phyloP scores from a whole-genome alignment of 2,113 vertebrate species.

The Hymenochirus boettgeri region DNA sequence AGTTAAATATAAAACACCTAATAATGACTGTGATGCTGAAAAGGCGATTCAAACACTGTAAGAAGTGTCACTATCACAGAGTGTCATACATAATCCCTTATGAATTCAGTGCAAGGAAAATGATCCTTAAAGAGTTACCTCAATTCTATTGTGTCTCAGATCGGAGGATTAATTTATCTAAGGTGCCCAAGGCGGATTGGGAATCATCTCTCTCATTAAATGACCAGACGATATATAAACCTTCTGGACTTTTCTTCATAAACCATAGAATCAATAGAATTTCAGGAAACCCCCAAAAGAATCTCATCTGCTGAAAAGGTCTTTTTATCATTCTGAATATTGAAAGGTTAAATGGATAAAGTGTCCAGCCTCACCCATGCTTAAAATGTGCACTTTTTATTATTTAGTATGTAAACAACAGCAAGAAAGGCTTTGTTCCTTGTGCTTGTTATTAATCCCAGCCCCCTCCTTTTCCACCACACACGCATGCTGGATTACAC shows the following conservation, averaged over 20 bases:
- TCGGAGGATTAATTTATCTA: too few relatives aligned
- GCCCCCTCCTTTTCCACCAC: conserved; percentile 53
- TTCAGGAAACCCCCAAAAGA: conserved; percentile 57
- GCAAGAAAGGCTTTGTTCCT: conserved; percentile 72
- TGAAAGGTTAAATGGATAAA: conserved; percentile 63
- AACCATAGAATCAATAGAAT: conserved; percentile 60
- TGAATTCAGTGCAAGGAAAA: too few relatives aligned
- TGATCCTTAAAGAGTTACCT: too few relatives aligned
- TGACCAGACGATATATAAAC: conserved; percentile 35
- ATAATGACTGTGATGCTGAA: too few relatives aligned
- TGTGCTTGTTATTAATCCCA: conserved; percentile 73
- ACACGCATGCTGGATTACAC: conserved; percentile 70
- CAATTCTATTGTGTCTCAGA: too few relatives aligned
- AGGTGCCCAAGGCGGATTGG: too few relatives aligned
- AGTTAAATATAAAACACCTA: too few relatives aligned
- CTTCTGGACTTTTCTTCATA: conserved; percentile 49
- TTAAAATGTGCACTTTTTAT: conserved; percentile 68
- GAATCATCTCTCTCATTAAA: not conserved
- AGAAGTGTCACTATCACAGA: too few relatives aligned
- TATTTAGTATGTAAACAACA: conserved; percentile 72
- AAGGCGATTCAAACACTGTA: too few relatives aligned
- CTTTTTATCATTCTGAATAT: conserved; percentile 64
- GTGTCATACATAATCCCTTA: too few relatives aligned
- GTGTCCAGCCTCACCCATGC: conserved; percentile 68
- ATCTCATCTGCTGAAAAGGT: conserved; percentile 54